Evolutionary conservation across 1,140 invertebrate species (phyloP).

Genomic region (Macrobrachium nipponense): DNA sequence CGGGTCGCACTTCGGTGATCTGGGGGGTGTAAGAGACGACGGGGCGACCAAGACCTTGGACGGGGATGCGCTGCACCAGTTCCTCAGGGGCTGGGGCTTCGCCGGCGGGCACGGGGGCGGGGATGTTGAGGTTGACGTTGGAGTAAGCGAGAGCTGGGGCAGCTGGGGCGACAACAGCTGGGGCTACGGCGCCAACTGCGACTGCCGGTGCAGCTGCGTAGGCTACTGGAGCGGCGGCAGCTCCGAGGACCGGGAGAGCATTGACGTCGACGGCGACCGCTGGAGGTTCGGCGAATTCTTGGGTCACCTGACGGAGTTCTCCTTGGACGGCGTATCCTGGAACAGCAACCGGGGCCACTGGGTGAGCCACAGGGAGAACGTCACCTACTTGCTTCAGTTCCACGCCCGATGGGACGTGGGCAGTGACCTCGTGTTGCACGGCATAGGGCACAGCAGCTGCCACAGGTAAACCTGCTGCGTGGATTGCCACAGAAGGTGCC

Average conservation of each 20-base stretch:
- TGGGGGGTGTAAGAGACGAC: slow-evolving; percentile 47
- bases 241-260: slow-evolving; percentile 17
- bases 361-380: slow-evolving; percentile 22
- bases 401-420: slow-evolving; percentile 19
- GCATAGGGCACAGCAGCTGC: slow-evolving; percentile 9
- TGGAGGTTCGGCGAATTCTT: slow-evolving; percentile 5
- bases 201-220: slow-evolving; percentile 3
- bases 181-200: not conserved
- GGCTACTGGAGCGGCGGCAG: not conserved
- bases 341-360: slow-evolving; percentile 19
- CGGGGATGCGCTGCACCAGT: slow-evolving; percentile 35
- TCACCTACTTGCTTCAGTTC: slow-evolving; percentile 3
- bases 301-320: slow-evolving; percentile 28
- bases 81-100: slow-evolving; percentile 31
- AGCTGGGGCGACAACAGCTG: not conserved
- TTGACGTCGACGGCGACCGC: slow-evolving; percentile 11
- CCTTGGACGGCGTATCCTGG: slow-evolving; percentile 50
- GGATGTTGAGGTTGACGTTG: slow-evolving; percentile 43
- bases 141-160: slow-evolving; percentile 23
- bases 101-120: slow-evolving; percentile 29
- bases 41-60: slow-evolving; percentile 35
- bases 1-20: slow-evolving; percentile 56
- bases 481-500: slow-evolving; percentile 37
- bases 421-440: slow-evolving; percentile 17
- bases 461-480: not conserved